phyloP scores from a whole-genome alignment of 2,888 invertebrate species.

The Tachina lurida region DNA sequence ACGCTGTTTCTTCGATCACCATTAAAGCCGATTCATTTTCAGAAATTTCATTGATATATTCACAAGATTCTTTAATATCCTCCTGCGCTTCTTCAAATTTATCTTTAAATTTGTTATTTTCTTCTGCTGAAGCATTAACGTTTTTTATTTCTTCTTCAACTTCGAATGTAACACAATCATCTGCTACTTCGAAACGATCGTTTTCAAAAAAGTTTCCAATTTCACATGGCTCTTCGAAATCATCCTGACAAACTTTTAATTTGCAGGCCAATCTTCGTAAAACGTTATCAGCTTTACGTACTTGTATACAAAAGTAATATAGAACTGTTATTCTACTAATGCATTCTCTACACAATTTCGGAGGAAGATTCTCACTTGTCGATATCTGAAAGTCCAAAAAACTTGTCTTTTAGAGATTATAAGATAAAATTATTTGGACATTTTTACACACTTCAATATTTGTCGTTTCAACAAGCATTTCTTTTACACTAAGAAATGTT shows the following conservation, averaged over 20 bases:
- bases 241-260: background rate
- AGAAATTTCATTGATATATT: background rate
- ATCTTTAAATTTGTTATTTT: background rate
- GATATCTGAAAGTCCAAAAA: slow-evolving; percentile 47
- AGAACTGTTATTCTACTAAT: slow-evolving; percentile 60
- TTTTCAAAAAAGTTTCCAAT: background rate
- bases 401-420: background rate
- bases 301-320: slow-evolving; percentile 69
- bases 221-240: background rate
- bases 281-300: slow-evolving; percentile 66
- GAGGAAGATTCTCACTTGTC: slow-evolving; percentile 52
- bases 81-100: background rate
- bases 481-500: slow-evolving; percentile 48
- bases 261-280: slow-evolving; percentile 54
- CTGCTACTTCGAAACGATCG: background rate
- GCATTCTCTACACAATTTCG: slow-evolving; percentile 68
- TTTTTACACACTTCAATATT: slow-evolving; percentile 44
- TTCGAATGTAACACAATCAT: background rate
- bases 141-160: slow-evolving; percentile 34
- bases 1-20: background rate
- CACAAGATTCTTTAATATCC: background rate
- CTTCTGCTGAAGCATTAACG: background rate
- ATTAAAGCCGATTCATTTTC: background rate
- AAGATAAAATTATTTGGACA: background rate
- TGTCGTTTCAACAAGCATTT: slow-evolving; percentile 63